Evolutionary conservation across 2,888 invertebrate species (phyloP).

Genomic region (Sminthurinus aureus): DNA sequence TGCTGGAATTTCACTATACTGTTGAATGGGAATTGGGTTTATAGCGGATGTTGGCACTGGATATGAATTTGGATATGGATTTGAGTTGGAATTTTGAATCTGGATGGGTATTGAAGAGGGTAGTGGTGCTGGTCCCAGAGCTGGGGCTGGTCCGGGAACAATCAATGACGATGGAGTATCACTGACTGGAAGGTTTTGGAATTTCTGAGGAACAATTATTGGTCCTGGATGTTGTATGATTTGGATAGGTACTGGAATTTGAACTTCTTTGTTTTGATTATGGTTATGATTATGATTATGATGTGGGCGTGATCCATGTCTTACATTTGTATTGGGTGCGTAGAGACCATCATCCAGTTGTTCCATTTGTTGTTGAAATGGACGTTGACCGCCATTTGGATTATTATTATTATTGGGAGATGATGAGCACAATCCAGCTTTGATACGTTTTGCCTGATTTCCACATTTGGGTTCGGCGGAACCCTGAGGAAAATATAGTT

Average conservation of each 20-base stretch:
- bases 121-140: no score
- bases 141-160: neutral
- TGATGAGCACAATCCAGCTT: neutral
- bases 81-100: no score
- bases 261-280: no score
- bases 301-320: no score
- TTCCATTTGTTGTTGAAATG: neutral
- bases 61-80: no score
- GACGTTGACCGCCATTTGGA: neutral
- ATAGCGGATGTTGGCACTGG: no score
- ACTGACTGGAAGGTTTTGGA: neutral
- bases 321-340: no score
- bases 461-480: constrained; percentile 12
- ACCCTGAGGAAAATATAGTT: constrained; percentile 9
- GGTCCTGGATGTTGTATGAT: neutral
- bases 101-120: no score
- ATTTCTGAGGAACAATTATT: neutral
- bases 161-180: neutral
- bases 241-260: neutral
- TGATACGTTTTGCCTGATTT: neutral
- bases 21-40: neutral
- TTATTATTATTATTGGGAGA: no score
- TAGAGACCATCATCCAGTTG: neutral
- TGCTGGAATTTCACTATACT: neutral
- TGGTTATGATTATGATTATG: no score